phyloP scores from a whole-genome alignment of 2,888 invertebrate genomes.

The Cistogaster globosa region DNA sequence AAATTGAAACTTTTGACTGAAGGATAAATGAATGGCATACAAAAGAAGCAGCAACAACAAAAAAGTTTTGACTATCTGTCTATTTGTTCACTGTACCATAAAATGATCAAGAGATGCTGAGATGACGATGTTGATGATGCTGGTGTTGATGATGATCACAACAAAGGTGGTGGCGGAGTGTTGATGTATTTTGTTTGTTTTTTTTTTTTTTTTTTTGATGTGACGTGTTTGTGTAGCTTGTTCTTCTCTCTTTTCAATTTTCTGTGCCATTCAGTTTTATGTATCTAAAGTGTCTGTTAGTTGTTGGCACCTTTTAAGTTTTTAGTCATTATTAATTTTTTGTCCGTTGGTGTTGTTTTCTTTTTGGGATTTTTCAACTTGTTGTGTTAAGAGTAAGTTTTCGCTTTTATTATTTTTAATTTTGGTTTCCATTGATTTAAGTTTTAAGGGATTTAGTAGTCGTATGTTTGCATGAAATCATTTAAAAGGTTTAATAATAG shows the following conservation, averaged over 20 bases:
- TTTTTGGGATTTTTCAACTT: constrained; percentile 44
- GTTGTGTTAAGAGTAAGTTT: constrained; percentile 41
- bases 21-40: constrained; percentile 67
- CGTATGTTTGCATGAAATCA: constrained; percentile 66
- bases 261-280: constrained; percentile 21
- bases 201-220: constrained; percentile 34
- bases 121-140: constrained; percentile 25
- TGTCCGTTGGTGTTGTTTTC: constrained; percentile 12
- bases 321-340: constrained; percentile 62
- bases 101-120: constrained; percentile 54
- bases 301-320: constrained; percentile 70
- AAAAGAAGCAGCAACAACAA: constrained; percentile 40
- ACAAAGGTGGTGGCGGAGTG: constrained; percentile 44
- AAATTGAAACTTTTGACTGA: constrained; percentile 71
- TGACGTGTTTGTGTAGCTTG: constrained; percentile 44
- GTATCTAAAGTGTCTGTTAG: constrained; percentile 68
- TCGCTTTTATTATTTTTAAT: not conserved
- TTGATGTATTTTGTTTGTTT: constrained; percentile 52
- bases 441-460: constrained; percentile 56
- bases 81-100: constrained; percentile 58
- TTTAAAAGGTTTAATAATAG: constrained; percentile 68
- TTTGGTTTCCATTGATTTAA: constrained; percentile 41
- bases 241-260: constrained; percentile 36
- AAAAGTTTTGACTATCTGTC: constrained; percentile 65
- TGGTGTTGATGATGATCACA: constrained; percentile 36